These are phyloP conservation scores for Butorides virescens DNA, from an alignment of 2,113 vertebrate genomes.

Conservation along the genomic window DNA sequence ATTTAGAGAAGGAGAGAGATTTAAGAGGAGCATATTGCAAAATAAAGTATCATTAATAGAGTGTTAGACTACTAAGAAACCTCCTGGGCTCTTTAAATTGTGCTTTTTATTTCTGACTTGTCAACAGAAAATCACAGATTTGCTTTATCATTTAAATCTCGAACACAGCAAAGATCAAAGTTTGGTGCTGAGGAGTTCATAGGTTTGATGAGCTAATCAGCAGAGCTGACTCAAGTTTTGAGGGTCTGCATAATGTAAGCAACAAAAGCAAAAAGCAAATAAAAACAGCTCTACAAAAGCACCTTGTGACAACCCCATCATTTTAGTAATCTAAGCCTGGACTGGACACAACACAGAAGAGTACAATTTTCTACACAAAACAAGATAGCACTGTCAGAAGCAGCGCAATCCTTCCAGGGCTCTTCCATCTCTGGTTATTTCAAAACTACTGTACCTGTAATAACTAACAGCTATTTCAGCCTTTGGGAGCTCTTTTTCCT, in stretches of 20 bases:
- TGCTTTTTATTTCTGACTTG: background rate
- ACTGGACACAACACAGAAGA: background rate
- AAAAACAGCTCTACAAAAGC: background rate
- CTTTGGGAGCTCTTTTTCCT: background rate
- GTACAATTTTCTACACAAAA: background rate
- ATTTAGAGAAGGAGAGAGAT: background rate
- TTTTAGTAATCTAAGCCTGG: background rate
- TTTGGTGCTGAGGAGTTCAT: background rate
- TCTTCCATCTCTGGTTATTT: background rate
- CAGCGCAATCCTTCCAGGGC: background rate
- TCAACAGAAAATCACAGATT: slow-evolving; percentile 21
- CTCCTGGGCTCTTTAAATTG: background rate
- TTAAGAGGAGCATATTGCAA: background rate
- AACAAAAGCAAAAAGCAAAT: background rate
- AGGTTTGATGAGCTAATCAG: background rate
- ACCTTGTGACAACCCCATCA: background rate
- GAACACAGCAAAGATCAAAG: slow-evolving; percentile 4
- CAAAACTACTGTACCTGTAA: background rate
- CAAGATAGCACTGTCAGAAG: background rate
- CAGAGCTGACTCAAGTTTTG: background rate
- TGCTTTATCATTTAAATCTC: background rate
- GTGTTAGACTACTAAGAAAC: background rate
- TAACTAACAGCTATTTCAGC: background rate
- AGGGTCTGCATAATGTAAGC: background rate
- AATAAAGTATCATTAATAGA: background rate